Base-by-base conservation (phyloP, 2,113 vertebrate species). In the Paracanthobrama guichenoti region DNA sequence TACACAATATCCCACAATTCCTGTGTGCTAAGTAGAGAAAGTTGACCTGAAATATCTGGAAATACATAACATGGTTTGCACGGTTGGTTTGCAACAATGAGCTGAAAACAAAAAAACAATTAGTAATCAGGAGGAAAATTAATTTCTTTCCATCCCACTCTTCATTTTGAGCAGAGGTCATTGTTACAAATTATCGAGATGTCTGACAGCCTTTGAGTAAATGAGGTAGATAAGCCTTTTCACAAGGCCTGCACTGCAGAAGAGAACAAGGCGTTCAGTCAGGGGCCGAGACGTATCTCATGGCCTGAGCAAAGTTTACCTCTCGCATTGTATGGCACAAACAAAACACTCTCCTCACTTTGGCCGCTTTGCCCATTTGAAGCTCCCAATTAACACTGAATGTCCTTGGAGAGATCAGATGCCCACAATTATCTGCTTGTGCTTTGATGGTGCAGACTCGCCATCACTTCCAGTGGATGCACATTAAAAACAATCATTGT, bases 361-460 rank as follows among this genome's bases (percentile, higher is more conserved):
- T 87, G 86, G 57, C 85, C 62, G 71, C 86, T 83, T 83, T 82
- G 85, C 86, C 90, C 86, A 90, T 92, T 93, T 86, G 90, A 86
- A 90, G 87, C 85, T 85, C 90, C 89, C 90, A 94, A 94, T 95
- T 93, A 94, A 93, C 90, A 88, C 83, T 81, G 83, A 50, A 87
- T 86, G 89, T 91, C 90, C 86, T 88, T 90, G 88, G 87, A 91
- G 80, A 87, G 89, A 91, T 92, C 87, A 93, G 91, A 93, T 87
- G 83, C 85, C 86, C 88, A 88, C 91, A 92, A 94, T 94, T 93
- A 93, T 93, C 91, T 89, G 86, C 79, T 85, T 79, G 89, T 88
- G 91, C 88, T 90, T 90, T 92, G 92, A 93, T 91, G 91, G 90
- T 82, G 84, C 71, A 86, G 89, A 89, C 91, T 92, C 85, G 20